Percentiles rank a stretch among this genome's conserved stretches.
phyloP scores from a whole-genome alignment of 2,888 invertebrate genomes.

The Scaptomyza parva region DNA sequence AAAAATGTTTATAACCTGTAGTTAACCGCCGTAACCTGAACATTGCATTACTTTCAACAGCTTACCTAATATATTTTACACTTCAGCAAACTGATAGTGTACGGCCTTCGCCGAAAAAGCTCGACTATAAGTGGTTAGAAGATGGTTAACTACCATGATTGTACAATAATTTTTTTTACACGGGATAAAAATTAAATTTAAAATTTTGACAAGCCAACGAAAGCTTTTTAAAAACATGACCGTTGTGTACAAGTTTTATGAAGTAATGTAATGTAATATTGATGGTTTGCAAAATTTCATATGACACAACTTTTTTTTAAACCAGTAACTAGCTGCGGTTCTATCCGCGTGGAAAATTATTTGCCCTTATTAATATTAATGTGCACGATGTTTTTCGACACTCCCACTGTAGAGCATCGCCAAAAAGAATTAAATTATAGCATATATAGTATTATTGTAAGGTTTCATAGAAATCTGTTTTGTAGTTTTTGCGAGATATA shows the following conservation, averaged over 20 bases:
- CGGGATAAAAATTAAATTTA: slow-evolving; percentile 22
- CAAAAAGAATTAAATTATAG: no score
- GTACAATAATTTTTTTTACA: slow-evolving; percentile 23
- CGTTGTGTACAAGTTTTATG: slow-evolving; percentile 23
- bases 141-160: slow-evolving; percentile 14
- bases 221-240: slow-evolving; percentile 2
- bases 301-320: no score
- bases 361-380: no score
- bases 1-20: slow-evolving; percentile 2
- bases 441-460: no score
- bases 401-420: no score
- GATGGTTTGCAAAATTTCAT: no score
- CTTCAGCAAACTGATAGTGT: slow-evolving; percentile 19
- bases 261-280: slow-evolving; percentile 22
- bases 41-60: slow-evolving; percentile 27
- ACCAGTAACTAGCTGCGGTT: no score
- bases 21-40: slow-evolving; percentile 15
- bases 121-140: slow-evolving; percentile 37
- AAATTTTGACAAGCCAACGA: slow-evolving; percentile 20
- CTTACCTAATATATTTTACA: slow-evolving; percentile 21
- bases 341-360: no score
- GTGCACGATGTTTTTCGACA: no score
- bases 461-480: no score
- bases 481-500: no score
- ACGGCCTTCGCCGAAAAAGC: slow-evolving; percentile 36